Conservation (phyloP, 2,888 invertebrate species). For the Mechanitis messenoides region DNA sequence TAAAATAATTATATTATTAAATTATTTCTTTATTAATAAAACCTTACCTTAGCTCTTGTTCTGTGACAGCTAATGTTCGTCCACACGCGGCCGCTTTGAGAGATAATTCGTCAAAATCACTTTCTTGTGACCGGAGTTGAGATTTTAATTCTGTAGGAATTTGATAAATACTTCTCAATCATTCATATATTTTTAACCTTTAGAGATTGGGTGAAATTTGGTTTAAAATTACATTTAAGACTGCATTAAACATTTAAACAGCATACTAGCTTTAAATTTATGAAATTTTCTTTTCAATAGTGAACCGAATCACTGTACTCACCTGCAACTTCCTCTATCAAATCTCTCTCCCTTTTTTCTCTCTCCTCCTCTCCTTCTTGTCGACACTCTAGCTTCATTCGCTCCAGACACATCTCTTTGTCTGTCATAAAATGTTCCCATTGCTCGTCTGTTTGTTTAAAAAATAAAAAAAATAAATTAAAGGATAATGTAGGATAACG, state of each 20-base stretch:
- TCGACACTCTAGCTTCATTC: constrained; percentile 78
- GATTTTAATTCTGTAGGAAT: constrained; percentile 54
- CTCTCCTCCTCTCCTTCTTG: constrained; percentile 71
- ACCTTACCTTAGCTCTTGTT: constrained; percentile 64
- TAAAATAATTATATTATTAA: background rate
- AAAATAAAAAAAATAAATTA: background rate
- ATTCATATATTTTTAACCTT: background rate
- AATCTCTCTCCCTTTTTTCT: constrained; percentile 64
- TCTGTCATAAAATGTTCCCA: constrained; percentile 80
- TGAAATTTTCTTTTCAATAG: background rate
- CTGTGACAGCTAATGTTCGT: constrained; percentile 63
- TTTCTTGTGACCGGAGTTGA: constrained; percentile 52
- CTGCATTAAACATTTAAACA: too few relatives aligned
- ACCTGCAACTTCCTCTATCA: constrained; percentile 68
- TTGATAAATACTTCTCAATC: background rate
- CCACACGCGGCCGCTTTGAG: constrained; percentile 60
- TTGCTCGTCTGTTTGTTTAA: constrained; percentile 72
- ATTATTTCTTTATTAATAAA: constrained; percentile 6
- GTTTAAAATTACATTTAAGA: too few relatives aligned
- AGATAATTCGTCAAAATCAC: constrained; percentile 54
- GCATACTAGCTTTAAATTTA: too few relatives aligned
- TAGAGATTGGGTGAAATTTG: too few relatives aligned
- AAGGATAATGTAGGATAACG: background rate
- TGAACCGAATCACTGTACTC: constrained; percentile 5
- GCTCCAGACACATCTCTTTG: constrained; percentile 77